phyloP scores from a whole-genome alignment of 2,113 vertebrate species.

The Chinchilla lanigera region DNA sequence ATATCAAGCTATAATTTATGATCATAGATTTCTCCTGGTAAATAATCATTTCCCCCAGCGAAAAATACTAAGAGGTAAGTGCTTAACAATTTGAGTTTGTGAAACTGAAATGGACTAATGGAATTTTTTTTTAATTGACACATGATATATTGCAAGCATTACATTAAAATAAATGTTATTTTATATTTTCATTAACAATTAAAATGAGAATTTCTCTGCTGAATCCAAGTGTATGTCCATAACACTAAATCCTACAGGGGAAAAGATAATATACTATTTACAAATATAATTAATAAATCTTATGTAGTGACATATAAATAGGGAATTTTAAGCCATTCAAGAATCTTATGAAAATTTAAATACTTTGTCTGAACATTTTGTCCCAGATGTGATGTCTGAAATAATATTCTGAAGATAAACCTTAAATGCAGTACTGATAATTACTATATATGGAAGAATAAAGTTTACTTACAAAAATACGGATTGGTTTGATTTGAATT shows the following conservation, averaged over 20 bases:
- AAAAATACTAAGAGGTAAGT: not conserved
- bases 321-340: not conserved
- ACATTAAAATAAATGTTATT: not conserved
- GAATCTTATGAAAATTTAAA: not conserved
- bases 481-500: not conserved
- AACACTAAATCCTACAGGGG: not conserved
- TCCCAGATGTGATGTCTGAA: not conserved
- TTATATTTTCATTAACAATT: not conserved
- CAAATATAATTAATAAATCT: not conserved
- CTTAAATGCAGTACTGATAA: not conserved
- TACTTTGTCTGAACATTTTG: not conserved
- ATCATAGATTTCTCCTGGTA: not conserved
- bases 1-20: not conserved
- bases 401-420: not conserved
- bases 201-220: not conserved
- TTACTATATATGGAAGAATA: not conserved
- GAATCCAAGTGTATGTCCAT: not conserved
- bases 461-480: not conserved
- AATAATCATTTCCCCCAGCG: not conserved
- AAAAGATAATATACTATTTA: not conserved
- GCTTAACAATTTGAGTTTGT: not conserved
- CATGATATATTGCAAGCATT: not conserved
- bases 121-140: not conserved
- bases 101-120: not conserved
- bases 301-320: not conserved